Evolutionary conservation across 2,797 vertebrate species (phyloP), one percentile per base, ranked within the genome.

Genomic region (Capromys pilorides): DNA sequence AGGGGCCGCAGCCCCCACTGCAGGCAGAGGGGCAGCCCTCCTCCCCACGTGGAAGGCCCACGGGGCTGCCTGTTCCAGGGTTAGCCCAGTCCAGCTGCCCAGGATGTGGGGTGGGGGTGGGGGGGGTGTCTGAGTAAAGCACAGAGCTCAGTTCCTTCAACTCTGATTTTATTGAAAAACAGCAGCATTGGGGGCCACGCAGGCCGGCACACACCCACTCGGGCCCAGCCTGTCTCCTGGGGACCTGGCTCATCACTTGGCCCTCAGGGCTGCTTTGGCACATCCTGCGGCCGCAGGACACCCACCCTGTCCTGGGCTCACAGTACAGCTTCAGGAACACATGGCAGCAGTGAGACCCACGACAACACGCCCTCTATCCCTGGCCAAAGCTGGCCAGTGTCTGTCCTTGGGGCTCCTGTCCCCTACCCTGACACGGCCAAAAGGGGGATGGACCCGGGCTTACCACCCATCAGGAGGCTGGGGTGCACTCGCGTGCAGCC

Each of bases 271-370:
- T 69, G 5, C 28, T 73, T 93, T 94, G 94, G 96, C 86, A 93
- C 77, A 33, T 0, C 1, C 94, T 66, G 59, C 66, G 91, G 73
- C 79, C 82, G 49, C 61, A 33, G 89, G 57, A 82, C 77, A 91
- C 61, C 59, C 69, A 33, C 84, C 24, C 84, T 91, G 83, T 91
- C 92, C 64, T 90, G 96, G 62, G 22, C 96, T 97, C 97, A 97
- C 96, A 92, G 88, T 93, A 95, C 94, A 96, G 96, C 95, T 87
- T 97, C 96, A 95, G 91, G 97, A 97, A 98, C 97, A 96, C 98
- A 98, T 96, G 90, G 98, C 90, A 98, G 96, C 98, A 98, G 90
- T 14, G 82, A 82, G 51, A 22, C 79, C 73, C 14, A 19, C 82
- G 12, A 22, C 4, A 41, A 39, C n/a, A 21, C 36, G 14, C 45